Conservation (phyloP, 2,797 vertebrate species). For the Acanthurus tractus region DNA sequence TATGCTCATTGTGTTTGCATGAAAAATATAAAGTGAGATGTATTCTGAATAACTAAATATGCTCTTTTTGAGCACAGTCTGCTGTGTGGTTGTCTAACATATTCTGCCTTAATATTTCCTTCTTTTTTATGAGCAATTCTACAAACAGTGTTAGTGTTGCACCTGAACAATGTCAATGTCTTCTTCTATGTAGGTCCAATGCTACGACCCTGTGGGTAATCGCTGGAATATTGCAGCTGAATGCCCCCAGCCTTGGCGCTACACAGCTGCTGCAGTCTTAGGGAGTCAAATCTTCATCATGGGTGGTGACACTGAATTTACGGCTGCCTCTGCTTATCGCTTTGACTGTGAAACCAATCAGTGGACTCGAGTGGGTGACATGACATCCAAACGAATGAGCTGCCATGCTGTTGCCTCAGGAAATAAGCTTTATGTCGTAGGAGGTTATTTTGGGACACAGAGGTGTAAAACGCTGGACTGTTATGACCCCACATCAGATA, state of each 20-base stretch:
- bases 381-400: conserved; percentile 97
- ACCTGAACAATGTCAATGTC: neutral
- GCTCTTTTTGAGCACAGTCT: neutral
- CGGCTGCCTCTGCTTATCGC: conserved; percentile 94
- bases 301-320: conserved; percentile 96
- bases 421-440: conserved; percentile 96
- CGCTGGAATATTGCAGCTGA: conserved; percentile 93
- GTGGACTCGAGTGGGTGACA: conserved; percentile 95
- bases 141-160: neutral
- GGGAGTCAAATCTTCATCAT: conserved; percentile 98
- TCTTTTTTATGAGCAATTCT: neutral
- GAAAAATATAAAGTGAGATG: neutral
- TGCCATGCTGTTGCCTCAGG: conserved; percentile 95
- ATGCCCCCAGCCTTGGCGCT: conserved; percentile 95
- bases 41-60: neutral
- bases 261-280: conserved; percentile 92
- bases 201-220: conserved; percentile 91
- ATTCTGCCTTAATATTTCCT: neutral
- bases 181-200: conserved; percentile 85
- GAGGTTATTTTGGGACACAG: conserved; percentile 96
- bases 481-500: conserved; percentile 93
- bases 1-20: neutral
- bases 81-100: neutral
- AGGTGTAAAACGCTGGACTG: conserved; percentile 96
- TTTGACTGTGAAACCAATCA: conserved; percentile 94